These are phyloP conservation scores for Eretmochelys imbricata DNA, from an alignment of 2,113 vertebrate genomes.

Conservation along the genomic window DNA sequence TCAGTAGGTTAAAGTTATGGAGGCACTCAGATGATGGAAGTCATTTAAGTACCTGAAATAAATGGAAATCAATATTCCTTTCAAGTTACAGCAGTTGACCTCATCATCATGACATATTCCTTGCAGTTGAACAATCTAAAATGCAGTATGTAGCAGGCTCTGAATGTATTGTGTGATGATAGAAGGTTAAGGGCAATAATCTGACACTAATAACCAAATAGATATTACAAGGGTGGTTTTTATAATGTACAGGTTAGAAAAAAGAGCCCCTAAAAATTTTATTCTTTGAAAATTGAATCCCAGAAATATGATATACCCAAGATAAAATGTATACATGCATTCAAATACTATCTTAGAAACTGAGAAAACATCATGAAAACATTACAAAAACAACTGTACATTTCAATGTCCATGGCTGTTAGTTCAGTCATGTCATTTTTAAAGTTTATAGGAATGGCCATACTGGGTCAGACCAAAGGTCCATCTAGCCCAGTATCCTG, in stretches of 20 bases:
- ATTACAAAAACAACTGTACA: not conserved
- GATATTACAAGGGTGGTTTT: not conserved
- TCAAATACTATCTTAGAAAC: not conserved
- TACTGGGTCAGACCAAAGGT: too few species aligned
- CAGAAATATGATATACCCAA: not conserved
- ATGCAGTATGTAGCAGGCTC: not conserved
- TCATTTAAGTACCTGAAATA: not conserved
- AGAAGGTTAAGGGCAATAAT: not conserved
- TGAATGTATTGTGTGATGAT: not conserved
- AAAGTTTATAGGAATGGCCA: not conserved
- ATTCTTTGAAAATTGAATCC: not conserved
- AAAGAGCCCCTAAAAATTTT: not conserved
- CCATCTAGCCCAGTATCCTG: too few species aligned
- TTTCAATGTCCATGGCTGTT: not conserved
- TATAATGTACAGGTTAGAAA: not conserved
- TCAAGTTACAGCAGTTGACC: not conserved
- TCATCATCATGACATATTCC: not conserved
- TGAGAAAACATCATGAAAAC: not conserved
- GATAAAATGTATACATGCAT: not conserved
- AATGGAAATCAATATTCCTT: not conserved
- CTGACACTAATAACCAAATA: not conserved
- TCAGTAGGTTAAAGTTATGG: not conserved
- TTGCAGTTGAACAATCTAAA: not conserved
- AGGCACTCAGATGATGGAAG: not conserved
- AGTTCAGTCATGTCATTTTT: not conserved